Percentiles rank a stretch among this genome's conserved stretches.
phyloP scores from a whole-genome alignment of 2,888 invertebrate species.

The Spilosoma lubricipeda region DNA sequence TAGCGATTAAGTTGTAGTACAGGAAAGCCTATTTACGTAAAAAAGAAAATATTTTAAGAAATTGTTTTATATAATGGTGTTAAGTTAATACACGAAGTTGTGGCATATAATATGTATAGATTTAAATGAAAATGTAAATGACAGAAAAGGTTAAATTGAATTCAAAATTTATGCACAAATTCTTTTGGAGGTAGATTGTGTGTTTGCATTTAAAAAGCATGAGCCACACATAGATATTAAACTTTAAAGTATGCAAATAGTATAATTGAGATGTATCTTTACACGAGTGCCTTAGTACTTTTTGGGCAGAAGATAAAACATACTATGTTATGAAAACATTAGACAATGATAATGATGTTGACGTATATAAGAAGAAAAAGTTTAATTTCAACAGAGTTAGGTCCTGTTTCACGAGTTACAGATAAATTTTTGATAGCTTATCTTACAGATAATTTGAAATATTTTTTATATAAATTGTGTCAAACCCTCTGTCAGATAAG shows the following conservation, averaged over 20 bases:
- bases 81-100: not conserved
- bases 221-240: not conserved
- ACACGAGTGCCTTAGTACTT: not conserved
- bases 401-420: too few species aligned
- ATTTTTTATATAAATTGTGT: too few species aligned
- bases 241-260: not conserved
- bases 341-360: not conserved
- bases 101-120: not conserved
- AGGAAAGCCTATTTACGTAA: constrained; percentile 2
- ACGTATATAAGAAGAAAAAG: not conserved
- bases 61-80: not conserved
- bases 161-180: not conserved
- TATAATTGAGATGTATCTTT: not conserved
- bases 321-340: not conserved
- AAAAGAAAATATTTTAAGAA: not conserved
- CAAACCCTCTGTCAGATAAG: too few species aligned
- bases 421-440: too few species aligned
- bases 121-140: not conserved
- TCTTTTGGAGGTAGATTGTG: not conserved
- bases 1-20: constrained; percentile 10
- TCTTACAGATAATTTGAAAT: too few species aligned
- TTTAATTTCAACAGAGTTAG: not conserved
- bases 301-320: not conserved
- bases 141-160: not conserved
- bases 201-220: too few species aligned